Evolutionary conservation across 53 echinoderm and acorn worm species (phyloP), one percentile per base, ranked within the genome.

Genomic region (Stichopus horrens): DNA sequence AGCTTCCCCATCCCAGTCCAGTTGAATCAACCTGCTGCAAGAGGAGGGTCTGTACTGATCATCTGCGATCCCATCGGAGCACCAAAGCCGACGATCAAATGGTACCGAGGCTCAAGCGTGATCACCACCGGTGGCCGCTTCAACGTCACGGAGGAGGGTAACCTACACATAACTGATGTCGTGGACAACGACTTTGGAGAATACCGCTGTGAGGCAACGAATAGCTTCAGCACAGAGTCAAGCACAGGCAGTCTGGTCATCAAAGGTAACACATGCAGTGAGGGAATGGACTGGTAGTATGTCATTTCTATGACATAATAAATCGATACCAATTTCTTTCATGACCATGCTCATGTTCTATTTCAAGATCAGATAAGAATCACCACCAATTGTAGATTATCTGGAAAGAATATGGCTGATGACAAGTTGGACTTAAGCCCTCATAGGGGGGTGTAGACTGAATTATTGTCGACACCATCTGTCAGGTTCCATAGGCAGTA

Each of bases 21-120:
- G 66, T 20, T 11, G 14, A 76, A 95, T 86, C 94, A 95, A 86
- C 94, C 98, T 55, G 98, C 95, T n/a, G 93, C 98, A 16, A 90
- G 88, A 8, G 87, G 86, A 5, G 94, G 93, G 23, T 74, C 80
- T n/a, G 92, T 93, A 23, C 91, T 89, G 37, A 92, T 98, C 14
- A 19, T 74, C 7, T 98, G 98, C 86, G 55, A 89, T 9, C 95
- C 95, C 6, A 91, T 92, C 14, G 95, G 93, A 14, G 94, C 98
- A 5, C 98, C 98, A 18, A 90, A 90, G 18, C 95, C 98, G 6
- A 91, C 77, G 10, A 77, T 98, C 83, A 20, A 37, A 5, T 98
- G 98, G 98, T 76, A 21, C 79, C 81, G 83, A 14, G 92, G 88
- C 13, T 14, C 53, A 5, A 76, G 77, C 76, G 6, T 5, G 19